phyloP scores from a whole-genome alignment of 2,888 invertebrate genomes.

The Xestia sexstrigata region DNA sequence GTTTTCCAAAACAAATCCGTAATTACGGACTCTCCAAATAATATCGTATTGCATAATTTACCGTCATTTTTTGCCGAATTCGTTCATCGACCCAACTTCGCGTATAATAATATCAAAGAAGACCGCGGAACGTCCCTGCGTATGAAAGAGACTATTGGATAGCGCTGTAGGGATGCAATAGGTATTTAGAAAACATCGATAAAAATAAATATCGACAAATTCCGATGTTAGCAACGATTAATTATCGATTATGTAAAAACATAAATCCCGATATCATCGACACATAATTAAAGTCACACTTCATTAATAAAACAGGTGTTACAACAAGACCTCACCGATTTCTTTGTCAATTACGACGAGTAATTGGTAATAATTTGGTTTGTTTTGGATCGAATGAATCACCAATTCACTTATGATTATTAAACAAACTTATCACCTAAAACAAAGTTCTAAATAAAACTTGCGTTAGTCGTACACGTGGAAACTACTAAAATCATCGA shows the following conservation, averaged over 20 bases:
- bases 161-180: constrained; percentile 61
- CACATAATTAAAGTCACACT: not conserved
- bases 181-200: constrained; percentile 56
- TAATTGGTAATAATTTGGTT: not conserved
- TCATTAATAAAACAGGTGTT: not conserved
- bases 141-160: constrained; percentile 81
- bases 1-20: constrained; percentile 62
- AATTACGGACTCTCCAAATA: constrained; percentile 63
- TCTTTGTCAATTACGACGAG: not conserved
- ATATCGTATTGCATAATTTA: constrained; percentile 74
- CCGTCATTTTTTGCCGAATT: constrained; percentile 76
- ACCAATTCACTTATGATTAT: not conserved
- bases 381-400: not conserved
- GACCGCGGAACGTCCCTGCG: constrained; percentile 81
- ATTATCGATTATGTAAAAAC: not conserved
- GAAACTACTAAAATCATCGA: constrained; percentile 41
- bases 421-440: not conserved
- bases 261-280: not conserved
- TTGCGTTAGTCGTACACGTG: not conserved
- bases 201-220: constrained; percentile 21
- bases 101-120: constrained; percentile 80
- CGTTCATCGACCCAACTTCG: constrained; percentile 81
- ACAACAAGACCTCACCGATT: not conserved
- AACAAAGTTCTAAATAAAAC: not conserved
- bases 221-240: not conserved